These are phyloP conservation scores for Otolemur crassicaudatus DNA, from an alignment of 2,797 vertebrate genomes.

Conservation along the genomic window DNA sequence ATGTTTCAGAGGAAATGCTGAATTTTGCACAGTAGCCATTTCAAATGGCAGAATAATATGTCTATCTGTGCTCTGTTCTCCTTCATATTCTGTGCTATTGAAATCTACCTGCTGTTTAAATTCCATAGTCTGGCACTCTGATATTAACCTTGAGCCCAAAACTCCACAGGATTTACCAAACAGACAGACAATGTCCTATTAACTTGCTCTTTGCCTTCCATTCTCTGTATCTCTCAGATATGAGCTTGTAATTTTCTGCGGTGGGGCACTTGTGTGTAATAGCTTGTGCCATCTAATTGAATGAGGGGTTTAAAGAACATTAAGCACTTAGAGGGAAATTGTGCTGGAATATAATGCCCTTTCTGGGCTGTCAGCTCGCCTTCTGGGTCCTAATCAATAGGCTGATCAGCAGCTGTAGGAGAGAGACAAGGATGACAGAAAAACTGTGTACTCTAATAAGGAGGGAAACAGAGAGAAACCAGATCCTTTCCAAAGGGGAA, in stretches of 20 bases:
- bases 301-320: slow-evolving; percentile 61
- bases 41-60: slow-evolving; percentile 75
- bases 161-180: slow-evolving; percentile 79
- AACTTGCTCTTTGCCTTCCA: slow-evolving; percentile 71
- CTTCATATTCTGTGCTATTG: slow-evolving; percentile 50
- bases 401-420: slow-evolving; percentile 69
- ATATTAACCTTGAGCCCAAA: slow-evolving; percentile 81
- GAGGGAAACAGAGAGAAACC: neutral
- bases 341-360: slow-evolving; percentile 70
- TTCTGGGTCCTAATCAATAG: slow-evolving; percentile 72
- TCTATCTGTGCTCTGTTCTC: slow-evolving; percentile 48
- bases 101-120: slow-evolving; percentile 81
- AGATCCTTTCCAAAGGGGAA: neutral
- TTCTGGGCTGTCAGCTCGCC: slow-evolving; percentile 39
- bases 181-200: slow-evolving; percentile 75
- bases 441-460: slow-evolving; percentile 41
- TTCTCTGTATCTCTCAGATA: slow-evolving; percentile 68
- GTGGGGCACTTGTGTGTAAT: slow-evolving; percentile 59
- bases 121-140: slow-evolving; percentile 76
- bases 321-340: slow-evolving; percentile 75
- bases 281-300: slow-evolving; percentile 74
- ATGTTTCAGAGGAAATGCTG: slow-evolving; percentile 61
- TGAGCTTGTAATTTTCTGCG: slow-evolving; percentile 75
- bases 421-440: slow-evolving; percentile 8
- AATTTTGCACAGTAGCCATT: slow-evolving; percentile 68